Conservation (phyloP, 1,140 invertebrate species). For the Drosophila ogumai region DNA sequence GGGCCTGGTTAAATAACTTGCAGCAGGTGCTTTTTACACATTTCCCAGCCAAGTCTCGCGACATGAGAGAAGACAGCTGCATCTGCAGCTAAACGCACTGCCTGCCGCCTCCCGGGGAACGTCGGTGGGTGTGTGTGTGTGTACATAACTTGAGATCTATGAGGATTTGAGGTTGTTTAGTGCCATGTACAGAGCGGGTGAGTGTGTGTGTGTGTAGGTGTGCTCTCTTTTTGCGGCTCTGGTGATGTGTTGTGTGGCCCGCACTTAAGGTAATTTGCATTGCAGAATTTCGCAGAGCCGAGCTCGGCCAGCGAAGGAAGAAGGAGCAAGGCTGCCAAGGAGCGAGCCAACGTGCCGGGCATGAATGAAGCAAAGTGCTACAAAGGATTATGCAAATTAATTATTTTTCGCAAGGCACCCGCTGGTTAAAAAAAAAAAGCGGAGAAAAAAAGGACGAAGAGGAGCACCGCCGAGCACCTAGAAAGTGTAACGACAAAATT, state of each 20-base stretch:
- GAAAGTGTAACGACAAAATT: constrained; percentile 82
- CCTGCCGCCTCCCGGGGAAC: neutral
- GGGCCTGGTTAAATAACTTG: constrained; percentile 74
- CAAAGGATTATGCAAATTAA: constrained; percentile 84
- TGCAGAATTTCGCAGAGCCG: constrained; percentile 77
- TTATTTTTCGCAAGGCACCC: constrained; percentile 81
- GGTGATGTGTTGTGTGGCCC: constrained; percentile 78
- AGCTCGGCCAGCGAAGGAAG: constrained; percentile 45
- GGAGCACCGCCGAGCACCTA: constrained; percentile 41
- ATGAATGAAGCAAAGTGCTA: constrained; percentile 83
- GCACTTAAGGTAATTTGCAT: constrained; percentile 84
- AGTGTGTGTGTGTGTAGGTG: constrained; percentile 7
- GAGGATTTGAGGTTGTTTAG: constrained; percentile 82
- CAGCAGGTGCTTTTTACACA: constrained; percentile 83
- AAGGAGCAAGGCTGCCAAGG: constrained; percentile 7
- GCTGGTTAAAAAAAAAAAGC: constrained; percentile 43
- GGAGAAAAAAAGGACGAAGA: constrained; percentile 2
- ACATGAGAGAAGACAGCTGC: constrained; percentile 75
- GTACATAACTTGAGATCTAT: constrained; percentile 81
- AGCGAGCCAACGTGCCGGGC: constrained; percentile 68
- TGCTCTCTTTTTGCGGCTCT: constrained; percentile 57
- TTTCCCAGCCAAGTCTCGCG: constrained; percentile 68
- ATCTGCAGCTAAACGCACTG: constrained; percentile 38
- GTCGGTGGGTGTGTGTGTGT: constrained; percentile 36
- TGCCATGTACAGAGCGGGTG: constrained; percentile 65